phyloP scores from a whole-genome alignment of 2,113 vertebrate species.

The Petroica traversi region DNA sequence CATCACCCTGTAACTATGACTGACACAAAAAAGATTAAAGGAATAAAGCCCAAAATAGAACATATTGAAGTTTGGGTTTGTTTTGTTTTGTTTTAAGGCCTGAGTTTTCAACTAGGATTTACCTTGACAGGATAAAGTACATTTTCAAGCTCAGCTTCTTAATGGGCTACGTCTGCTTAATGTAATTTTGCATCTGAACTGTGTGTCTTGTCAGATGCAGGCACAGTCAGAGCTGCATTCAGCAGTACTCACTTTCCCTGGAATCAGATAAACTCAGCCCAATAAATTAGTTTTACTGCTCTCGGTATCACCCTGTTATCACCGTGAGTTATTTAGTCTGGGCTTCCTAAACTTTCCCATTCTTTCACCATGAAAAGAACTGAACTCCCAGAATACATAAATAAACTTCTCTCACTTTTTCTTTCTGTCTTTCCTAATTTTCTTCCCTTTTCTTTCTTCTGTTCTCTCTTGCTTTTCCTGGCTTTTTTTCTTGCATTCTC shows the following conservation, averaged over 20 bases:
- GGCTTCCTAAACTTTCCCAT: background rate
- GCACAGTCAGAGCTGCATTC: background rate
- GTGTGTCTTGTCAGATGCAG: slow-evolving; percentile 15
- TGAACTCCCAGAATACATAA: background rate
- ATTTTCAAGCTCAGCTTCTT: slow-evolving; percentile 43
- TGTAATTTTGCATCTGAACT: slow-evolving; percentile 41
- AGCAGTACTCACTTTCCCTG: slow-evolving; percentile 32
- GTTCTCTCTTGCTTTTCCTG: background rate
- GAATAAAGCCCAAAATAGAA: slow-evolving; percentile 26
- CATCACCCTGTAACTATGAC: background rate
- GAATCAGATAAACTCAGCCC: slow-evolving; percentile 57
- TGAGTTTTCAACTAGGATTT: slow-evolving; percentile 52
- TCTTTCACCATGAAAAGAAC: background rate
- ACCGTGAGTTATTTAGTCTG: slow-evolving; percentile 41
- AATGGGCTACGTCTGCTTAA: slow-evolving; percentile 64
- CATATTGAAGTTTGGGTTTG: background rate
- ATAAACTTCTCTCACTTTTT: background rate
- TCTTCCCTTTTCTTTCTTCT: background rate
- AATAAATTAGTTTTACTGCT: slow-evolving; percentile 50
- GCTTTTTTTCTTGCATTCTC: background rate
- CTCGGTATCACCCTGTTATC: background rate
- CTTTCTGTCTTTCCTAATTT: background rate
- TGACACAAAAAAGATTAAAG: slow-evolving; percentile 35
- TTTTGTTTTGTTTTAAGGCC: background rate
- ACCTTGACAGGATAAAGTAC: slow-evolving; percentile 46